Evolutionary conservation across 2,113 vertebrate genomes (phyloP), one percentile per base, ranked within the genome.

Genomic region (Pachyramphus minor): DNA sequence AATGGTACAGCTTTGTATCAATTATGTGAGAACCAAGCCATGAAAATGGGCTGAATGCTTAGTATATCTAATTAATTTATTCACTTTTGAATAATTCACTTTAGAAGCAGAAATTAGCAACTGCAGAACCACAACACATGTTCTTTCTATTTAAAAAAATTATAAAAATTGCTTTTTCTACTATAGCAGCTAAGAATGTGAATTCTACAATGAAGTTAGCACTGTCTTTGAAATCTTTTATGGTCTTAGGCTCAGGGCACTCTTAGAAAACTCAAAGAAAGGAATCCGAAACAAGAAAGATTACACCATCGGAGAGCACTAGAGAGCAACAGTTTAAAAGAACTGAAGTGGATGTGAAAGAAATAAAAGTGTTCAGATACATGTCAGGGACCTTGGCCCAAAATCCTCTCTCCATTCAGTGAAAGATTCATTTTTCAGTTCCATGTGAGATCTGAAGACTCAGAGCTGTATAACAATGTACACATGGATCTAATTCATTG

Each of bases 61-160:
- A 80, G 59, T 80, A 39, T 76, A 71, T 7, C 59, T 83, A 88
- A 92, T 81, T 94, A 92, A 90, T 84, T 88, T 77, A 86, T 94
- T 96, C 5, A 35, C 33, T 94, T 80, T 63, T 18, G 71, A 94
- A 92, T 90, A 92, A 93, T 90, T 74, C 35, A 47, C 52, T 87
- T 84, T 56, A 78, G 58, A 3, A 0, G 49, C 23, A 89, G 64
- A 82, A 95, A 96, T 89, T 84, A 91, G 13, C 72, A 86, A 49
- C 59, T 90, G 53, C 33, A 69, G 55, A 94, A 77, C 33, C 24
- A 68, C 42, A 74, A 39, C 53, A n/a, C 37, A 67, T n/a, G 68
- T 74, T 90, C 79, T 53, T 95, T 83, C 56, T 77, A 71, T 78
- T 59, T 15, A 35, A 35, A 59, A 59, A 59, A 35, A 35, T 33